Base-by-base conservation (phyloP, 1,140 invertebrate genomes). In the Chelonus insularis region DNA sequence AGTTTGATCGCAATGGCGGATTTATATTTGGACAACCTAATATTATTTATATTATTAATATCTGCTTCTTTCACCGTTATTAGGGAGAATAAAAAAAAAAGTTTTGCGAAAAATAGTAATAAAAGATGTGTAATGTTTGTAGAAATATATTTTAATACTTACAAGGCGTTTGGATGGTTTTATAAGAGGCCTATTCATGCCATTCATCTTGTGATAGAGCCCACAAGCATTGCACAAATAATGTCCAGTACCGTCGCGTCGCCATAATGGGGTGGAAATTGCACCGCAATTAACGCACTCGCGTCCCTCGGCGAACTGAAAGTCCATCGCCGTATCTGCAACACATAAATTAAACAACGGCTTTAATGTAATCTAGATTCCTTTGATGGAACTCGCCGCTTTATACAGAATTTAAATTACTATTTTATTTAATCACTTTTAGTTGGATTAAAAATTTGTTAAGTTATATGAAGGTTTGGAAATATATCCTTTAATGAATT, bases 211-310 rank as follows among this genome's bases (percentile, higher is more conserved):
- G 81, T 95, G 93, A 85, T 96, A 97, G 36, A 97, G 86, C 60
- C 95, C 92, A 83, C 96, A 99, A 39, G 96, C 96, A 82, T 99
- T 99, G 86, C 96, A 99, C 66, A 99, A 85, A 83, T 98, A 98
- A 84, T 98, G 95, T 1, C 96, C 95, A 45, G 94, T 97, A 43
- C 94, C 91, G 80, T 98, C 96, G 63, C 96, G 85, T 54, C 96
- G 86, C 96, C 96, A 98, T 43, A 98, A 84, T 6, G 96, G 96
- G 2, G 95, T 98, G 45, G 92, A 94, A 70, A 94, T 96, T 20
- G 95, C 95, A 20, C 95, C 95, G 77, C 96, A 98, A 83, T 98
- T 98, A 32, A 97, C 95, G 78, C 96, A 98, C 80, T 98, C 94
- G 52, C 94, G 86, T 8, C 93, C 93, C 77, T 96, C 94, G 63